Evolutionary conservation across 2,888 invertebrate genomes (phyloP).

Genomic region (Griposia aprilina): DNA sequence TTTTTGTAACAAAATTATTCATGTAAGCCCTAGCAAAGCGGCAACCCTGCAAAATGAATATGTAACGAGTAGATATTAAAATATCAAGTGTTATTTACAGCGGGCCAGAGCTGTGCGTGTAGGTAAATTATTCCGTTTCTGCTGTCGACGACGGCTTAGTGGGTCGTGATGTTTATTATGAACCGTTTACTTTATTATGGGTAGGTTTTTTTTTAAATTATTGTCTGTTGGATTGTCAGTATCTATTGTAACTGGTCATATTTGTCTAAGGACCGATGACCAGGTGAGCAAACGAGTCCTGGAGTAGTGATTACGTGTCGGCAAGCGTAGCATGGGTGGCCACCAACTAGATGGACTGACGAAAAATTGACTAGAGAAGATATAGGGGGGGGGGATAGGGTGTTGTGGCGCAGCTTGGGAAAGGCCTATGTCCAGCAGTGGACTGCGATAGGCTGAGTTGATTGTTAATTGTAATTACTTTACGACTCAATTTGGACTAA

Average conservation of each 20-base stretch:
- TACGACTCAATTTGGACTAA: background rate
- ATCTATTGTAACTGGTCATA: background rate
- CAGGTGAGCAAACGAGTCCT: background rate
- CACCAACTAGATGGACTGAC: too few relatives aligned
- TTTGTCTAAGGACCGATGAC: too few relatives aligned
- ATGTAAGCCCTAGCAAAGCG: slow-evolving; percentile 26
- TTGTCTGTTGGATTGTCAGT: too few relatives aligned
- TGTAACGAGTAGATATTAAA: slow-evolving; percentile 70
- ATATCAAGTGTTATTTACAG: slow-evolving; percentile 72
- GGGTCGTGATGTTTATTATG: slow-evolving; percentile 55
- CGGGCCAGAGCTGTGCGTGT: slow-evolving; percentile 53
- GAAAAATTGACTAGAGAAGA: background rate
- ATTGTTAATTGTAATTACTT: background rate
- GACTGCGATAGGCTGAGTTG: background rate
- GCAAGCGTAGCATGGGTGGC: background rate
- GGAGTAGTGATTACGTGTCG: background rate
- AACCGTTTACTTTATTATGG: slow-evolving; percentile 9
- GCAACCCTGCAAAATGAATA: slow-evolving; percentile 67
- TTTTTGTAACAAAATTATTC: slow-evolving; percentile 51
- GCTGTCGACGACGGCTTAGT: slow-evolving; percentile 56
- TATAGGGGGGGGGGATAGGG: too few relatives aligned
- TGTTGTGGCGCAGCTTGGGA: rapidly evolving
- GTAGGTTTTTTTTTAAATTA: background rate
- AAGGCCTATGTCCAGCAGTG: background rate
- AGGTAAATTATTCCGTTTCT: slow-evolving; percentile 68